Base-by-base conservation (phyloP, 2,888 invertebrate genomes). In the Thymelicus acteon region DNA sequence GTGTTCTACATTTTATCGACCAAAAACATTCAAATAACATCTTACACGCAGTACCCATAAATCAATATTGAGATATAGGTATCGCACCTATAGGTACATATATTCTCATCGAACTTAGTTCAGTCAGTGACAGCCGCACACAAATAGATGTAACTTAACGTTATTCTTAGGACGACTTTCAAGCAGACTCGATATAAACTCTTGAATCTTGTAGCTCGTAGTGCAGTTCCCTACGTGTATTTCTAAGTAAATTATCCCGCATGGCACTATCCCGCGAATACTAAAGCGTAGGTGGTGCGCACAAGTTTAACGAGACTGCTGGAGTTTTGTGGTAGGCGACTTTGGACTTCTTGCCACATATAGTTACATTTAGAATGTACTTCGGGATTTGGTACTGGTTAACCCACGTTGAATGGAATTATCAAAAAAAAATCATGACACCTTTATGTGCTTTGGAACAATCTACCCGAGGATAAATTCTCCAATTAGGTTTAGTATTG, bases 301-400 rank as follows among this genome's bases (percentile, higher is more conserved):
- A 58, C 49, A 49, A 39, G 60, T 67, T 60, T 66, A 58, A 60
- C 60, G 67, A 67, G 37, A 24, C 54, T 54, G 60, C 48, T 65
- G 39, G 19, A 66, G 60, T 49, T 60, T 19, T 60, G 60, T n/a
- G 60, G 40, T 47, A n/a, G 60, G 24, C 40, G 47, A 67, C 67
- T 67, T 67, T 39, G 40, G 40, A 39, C 19, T 40, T 60, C 60
- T 40, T n/a, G 10, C 67, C 52, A 7, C 52, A 24, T 47, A 3
- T 7, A 39, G 12, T 54, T 47, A 24, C 44, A 47, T 44, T 61
- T 61, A 61, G 61, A 61, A 40, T 57, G 31, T 57, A 7, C 31
- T 57, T 37, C 57, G 6, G 6, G 57, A 57, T 13, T 8, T 19
- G 57, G 15, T 13, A 37, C 57, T 57, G 37, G 31, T 57, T 37